phyloP scores from a whole-genome alignment of 2,888 invertebrate species.

The Cephus runcator region DNA sequence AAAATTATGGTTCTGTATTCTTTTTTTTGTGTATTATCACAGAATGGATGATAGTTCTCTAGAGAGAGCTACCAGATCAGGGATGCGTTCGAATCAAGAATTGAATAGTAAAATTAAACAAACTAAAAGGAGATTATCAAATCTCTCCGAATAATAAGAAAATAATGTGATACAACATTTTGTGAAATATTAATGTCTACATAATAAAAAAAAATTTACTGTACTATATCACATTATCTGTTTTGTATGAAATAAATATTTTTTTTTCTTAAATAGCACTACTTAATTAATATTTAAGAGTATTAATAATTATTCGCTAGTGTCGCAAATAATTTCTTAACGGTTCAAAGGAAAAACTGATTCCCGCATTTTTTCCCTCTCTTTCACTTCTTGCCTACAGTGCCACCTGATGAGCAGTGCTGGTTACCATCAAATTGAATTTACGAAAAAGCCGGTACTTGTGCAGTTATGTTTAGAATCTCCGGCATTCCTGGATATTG shows the following conservation, averaged over 20 bases:
- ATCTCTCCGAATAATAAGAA: neutral
- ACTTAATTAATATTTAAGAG: too few relatives aligned
- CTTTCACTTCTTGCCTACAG: neutral
- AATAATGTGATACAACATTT: neutral
- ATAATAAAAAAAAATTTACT: too few relatives aligned
- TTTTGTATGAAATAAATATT: neutral
- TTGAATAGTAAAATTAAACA: neutral
- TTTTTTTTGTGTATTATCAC: neutral
- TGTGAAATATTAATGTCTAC: too few relatives aligned
- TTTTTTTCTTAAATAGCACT: neutral
- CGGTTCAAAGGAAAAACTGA: neutral
- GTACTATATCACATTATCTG: neutral
- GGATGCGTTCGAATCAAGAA: neutral
- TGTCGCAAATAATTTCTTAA: neutral
- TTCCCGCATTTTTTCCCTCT: neutral
- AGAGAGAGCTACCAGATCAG: neutral
- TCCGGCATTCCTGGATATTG: neutral
- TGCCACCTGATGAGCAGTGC: neutral
- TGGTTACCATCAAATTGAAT: neutral
- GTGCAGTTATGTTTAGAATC: neutral
- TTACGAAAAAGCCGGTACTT: neutral
- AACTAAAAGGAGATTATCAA: neutral
- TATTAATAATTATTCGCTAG: neutral
- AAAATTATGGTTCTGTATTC: neutral
- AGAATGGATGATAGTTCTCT: neutral